phyloP scores from a whole-genome alignment of 1,140 invertebrate species.

The Bradysia coprophila region DNA sequence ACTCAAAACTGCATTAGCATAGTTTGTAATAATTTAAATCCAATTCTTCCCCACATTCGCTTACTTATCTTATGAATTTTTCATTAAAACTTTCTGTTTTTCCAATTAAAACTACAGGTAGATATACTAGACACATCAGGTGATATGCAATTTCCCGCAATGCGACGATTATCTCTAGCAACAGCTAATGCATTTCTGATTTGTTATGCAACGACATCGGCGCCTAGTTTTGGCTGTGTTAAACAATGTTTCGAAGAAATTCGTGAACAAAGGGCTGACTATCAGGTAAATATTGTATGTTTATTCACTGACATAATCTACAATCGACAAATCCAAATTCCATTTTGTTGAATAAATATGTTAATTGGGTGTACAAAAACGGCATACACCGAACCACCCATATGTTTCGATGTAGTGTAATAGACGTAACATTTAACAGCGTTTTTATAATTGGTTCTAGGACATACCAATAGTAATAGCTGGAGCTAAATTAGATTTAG shows the following conservation, averaged over 20 bases:
- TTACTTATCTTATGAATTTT: no score
- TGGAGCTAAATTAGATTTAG: slow-evolving; percentile 66
- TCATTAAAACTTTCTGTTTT: no score
- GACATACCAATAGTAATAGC: slow-evolving; percentile 73
- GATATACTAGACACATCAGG: slow-evolving; percentile 81
- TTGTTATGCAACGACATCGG: slow-evolving; percentile 68
- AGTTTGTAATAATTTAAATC: no score
- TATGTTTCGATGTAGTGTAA: not conserved
- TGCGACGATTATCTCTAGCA: slow-evolving; percentile 69
- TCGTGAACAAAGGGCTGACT: slow-evolving; percentile 55
- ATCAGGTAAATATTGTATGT: slow-evolving; percentile 27
- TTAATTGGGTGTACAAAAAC: not conserved
- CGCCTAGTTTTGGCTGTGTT: slow-evolving; percentile 52
- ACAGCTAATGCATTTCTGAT: slow-evolving; percentile 79
- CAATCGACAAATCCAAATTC: not conserved
- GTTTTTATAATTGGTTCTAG: slow-evolving; percentile 25
- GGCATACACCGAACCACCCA: not conserved
- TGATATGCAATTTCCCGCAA: slow-evolving; percentile 74
- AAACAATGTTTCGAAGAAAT: slow-evolving; percentile 72
- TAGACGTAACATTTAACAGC: not conserved
- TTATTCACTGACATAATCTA: not conserved
- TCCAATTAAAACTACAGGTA: no score
- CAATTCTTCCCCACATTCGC: no score
- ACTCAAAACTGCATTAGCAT: no score
- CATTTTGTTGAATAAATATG: not conserved